Percentiles rank a stretch among this genome's conserved stretches.
These are phyloP conservation scores for Sympetrum striolatum DNA, from an alignment of 2,888 invertebrate genomes.

Conservation along the genomic window DNA sequence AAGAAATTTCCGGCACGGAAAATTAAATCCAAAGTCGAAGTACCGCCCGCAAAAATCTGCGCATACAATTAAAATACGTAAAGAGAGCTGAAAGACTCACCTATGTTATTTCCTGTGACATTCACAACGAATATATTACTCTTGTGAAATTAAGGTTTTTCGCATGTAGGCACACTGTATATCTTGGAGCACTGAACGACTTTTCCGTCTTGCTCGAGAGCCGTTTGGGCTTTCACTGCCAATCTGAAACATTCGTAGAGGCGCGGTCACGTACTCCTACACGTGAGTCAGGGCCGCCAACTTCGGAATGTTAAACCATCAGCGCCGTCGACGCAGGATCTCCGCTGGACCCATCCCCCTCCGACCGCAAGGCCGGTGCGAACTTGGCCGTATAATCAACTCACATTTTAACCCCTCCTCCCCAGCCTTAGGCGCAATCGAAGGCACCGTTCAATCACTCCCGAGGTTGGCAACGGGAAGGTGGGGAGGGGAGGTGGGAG, in stretches of 20 bases:
- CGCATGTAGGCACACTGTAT: neutral
- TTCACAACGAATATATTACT: neutral
- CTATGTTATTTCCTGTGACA: neutral
- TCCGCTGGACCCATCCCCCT: too few relatives aligned
- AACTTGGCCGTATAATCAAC: neutral
- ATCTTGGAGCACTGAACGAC: neutral
- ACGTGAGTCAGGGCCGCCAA: neutral
- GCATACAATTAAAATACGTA: neutral
- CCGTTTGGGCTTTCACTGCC: neutral
- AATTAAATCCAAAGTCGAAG: neutral
- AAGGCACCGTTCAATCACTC: neutral
- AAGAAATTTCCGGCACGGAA: too few relatives aligned
- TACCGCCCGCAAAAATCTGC: neutral
- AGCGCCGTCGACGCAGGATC: too few relatives aligned
- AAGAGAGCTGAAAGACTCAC: neutral
- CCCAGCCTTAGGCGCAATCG: neutral
- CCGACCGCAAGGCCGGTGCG: neutral
- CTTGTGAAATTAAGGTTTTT: neutral
- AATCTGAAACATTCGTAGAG: neutral
- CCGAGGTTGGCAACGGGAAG: neutral
- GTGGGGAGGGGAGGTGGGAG: neutral
- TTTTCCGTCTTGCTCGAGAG: neutral
- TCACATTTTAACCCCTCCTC: neutral
- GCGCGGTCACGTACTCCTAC: neutral
- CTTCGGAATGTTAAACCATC: neutral